Percentiles rank a stretch among this genome's conserved stretches.
Evolutionary conservation across 2,797 vertebrate genomes (phyloP).

Genomic region (Sebastolobus alascanus): DNA sequence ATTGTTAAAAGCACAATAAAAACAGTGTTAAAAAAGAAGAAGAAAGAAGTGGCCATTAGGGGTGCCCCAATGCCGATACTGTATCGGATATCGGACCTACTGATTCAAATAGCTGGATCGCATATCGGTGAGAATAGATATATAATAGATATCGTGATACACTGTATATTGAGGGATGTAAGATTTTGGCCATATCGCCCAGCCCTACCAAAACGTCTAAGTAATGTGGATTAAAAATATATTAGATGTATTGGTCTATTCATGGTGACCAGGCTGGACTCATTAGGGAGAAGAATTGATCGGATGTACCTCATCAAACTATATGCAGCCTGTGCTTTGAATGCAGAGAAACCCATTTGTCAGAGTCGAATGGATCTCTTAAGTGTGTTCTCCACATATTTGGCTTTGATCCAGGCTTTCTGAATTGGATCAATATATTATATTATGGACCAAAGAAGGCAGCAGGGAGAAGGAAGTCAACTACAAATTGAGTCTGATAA

Average conservation of each 20-base stretch:
- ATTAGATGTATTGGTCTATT: background rate
- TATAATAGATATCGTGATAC: too few relatives aligned
- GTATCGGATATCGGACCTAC: too few relatives aligned
- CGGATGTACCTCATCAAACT: too few relatives aligned
- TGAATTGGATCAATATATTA: slow-evolving; percentile 15
- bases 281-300: background rate
- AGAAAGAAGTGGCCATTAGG: too few relatives aligned
- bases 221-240: background rate
- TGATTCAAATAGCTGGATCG: too few relatives aligned
- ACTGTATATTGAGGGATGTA: too few relatives aligned
- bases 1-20: too few relatives aligned
- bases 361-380: slow-evolving; percentile 1
- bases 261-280: background rate
- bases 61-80: too few relatives aligned
- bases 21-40: too few relatives aligned
- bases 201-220: background rate
- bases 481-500: background rate
- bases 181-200: too few relatives aligned
- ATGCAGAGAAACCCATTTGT: background rate
- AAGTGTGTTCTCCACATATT: slow-evolving; percentile 14
- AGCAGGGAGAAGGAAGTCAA: slow-evolving; percentile 4
- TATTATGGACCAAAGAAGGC: background rate
- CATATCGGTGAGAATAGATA: too few relatives aligned
- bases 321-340: background rate
- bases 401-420: background rate